phyloP scores from a whole-genome alignment of 2,113 vertebrate genomes.

The Myotis yumanensis region DNA sequence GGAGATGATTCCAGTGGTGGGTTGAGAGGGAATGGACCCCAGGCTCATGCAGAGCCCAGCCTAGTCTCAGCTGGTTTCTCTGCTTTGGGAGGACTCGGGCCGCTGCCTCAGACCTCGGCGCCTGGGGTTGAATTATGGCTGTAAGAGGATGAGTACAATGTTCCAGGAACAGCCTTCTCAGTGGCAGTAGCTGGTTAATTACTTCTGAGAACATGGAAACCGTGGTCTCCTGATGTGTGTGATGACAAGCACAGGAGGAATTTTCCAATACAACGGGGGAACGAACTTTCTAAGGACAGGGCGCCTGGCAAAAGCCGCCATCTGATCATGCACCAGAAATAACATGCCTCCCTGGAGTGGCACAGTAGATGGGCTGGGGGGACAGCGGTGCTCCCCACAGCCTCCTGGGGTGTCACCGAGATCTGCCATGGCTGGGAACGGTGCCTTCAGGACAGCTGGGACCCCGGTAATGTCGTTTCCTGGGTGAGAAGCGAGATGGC shows the following conservation, averaged over 20 bases:
- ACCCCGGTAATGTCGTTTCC: neutral
- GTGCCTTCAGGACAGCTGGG: neutral
- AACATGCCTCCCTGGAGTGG: neutral
- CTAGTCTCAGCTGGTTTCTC: neutral
- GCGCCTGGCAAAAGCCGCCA: slow-evolving; percentile 49
- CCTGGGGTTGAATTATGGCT: slow-evolving; percentile 12
- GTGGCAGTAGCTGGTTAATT: slow-evolving; percentile 55
- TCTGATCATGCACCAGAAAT: neutral
- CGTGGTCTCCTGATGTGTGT: slow-evolving; percentile 63
- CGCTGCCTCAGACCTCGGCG: neutral
- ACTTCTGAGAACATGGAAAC: slow-evolving; percentile 74
- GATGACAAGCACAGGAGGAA: slow-evolving; percentile 66
- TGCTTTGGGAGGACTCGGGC: neutral
- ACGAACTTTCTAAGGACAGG: slow-evolving; percentile 62
- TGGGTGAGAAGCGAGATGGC: neutral
- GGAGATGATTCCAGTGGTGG: neutral
- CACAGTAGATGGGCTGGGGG: neutral
- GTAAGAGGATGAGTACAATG: slow-evolving; percentile 55
- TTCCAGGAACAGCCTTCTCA: slow-evolving; percentile 62
- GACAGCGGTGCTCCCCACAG: neutral
- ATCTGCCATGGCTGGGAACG: neutral
- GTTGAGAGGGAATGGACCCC: neutral
- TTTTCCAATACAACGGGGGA: slow-evolving; percentile 69
- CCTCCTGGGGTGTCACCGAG: neutral
- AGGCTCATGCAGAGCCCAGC: neutral